Conservation (phyloP, 2,888 invertebrate genomes). For the Anodontia alba region DNA sequence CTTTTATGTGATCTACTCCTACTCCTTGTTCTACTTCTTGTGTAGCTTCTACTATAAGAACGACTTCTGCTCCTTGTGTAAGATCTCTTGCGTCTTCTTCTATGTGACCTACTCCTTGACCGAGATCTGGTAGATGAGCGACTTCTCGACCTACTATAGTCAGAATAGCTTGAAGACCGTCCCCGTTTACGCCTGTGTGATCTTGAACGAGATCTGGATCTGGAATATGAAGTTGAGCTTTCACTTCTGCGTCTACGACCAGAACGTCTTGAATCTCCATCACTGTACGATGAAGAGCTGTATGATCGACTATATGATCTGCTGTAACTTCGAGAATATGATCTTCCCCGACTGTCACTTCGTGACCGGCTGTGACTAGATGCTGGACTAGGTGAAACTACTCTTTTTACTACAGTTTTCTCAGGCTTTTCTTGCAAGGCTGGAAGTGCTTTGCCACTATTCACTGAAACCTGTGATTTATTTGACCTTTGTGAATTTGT, state of each 20-base stretch:
- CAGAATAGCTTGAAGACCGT: conserved; percentile 69
- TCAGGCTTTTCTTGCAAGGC: conserved; percentile 20
- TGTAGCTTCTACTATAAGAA: conserved; percentile 61
- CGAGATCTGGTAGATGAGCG: conserved; percentile 67
- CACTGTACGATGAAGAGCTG: conserved; percentile 65
- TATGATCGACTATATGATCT: conserved; percentile 70
- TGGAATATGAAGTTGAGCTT: conserved; percentile 70
- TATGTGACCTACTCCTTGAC: conserved; percentile 68
- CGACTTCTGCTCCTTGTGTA: conserved; percentile 72
- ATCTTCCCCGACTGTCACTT: conserved; percentile 47
- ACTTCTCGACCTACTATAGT: conserved; percentile 64
- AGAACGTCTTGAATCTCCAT: conserved; percentile 64
- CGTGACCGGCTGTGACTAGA: conserved; percentile 60
- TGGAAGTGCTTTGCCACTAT: conserved; percentile 42
- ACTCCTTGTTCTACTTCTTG: conserved; percentile 64
- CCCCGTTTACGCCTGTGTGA: conserved; percentile 57
- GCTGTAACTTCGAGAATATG: conserved; percentile 64
- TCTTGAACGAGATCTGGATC: conserved; percentile 69
- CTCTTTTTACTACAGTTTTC: conserved; percentile 29
- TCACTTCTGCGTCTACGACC: conserved; percentile 64
- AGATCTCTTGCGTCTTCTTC: conserved; percentile 66
- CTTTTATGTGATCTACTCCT: conserved; percentile 52
- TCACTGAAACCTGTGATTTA: conserved; percentile 36
- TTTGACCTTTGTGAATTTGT: conserved; percentile 51
- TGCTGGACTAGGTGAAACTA: conserved; percentile 43